Base-by-base conservation (phyloP, 2,888 invertebrate species). In the Mythimna ferrago region DNA sequence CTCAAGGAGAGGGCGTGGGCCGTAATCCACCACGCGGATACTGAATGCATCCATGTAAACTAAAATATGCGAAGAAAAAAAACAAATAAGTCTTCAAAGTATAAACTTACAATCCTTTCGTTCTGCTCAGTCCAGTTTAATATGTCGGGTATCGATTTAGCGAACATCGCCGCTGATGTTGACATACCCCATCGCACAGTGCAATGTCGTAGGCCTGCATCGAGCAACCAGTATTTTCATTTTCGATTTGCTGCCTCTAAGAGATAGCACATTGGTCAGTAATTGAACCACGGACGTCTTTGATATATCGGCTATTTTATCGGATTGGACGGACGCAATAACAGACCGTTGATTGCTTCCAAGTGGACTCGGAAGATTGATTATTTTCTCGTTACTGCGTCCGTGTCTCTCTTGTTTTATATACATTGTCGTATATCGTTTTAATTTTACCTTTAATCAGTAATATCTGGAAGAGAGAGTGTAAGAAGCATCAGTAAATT, bases 251-350 rank as follows among this genome's bases (percentile, higher is more conserved):
- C 93, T 94, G 94, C 89, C 87, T 91, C 92, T 92, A 91, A 91
- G 88, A 94, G 95, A 95, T 95, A 95, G 92, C 93, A 92, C 90
- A 94, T 92, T 91, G 93, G 91, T 90, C 89, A 91, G 95, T 96
- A 96, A 96, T 96, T 95, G 96, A 94, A 93, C 92, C 93, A 88
- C 90, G 91, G 94, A 93, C 95, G 93, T 96, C 95, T 96, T 96
- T 96, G 96, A 96, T 96, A 95, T 93, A 96, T 96, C 96, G 95
- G 89, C 92, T 93, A 94, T 93, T 94, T 94, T 95, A 96, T 96
- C 94, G 93, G 93, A 96, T 96, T 94, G 94, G 93, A 95, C 93
- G 93, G 94, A 95, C 94, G 94, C 93, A 96, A 96, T 95, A 96
- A 94, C 94, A 94, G 93, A 94, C 93, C 93, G 93, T 94, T 96